Base-by-base conservation (phyloP, 2,797 vertebrate species). In the Diglossa cyanea region DNA sequence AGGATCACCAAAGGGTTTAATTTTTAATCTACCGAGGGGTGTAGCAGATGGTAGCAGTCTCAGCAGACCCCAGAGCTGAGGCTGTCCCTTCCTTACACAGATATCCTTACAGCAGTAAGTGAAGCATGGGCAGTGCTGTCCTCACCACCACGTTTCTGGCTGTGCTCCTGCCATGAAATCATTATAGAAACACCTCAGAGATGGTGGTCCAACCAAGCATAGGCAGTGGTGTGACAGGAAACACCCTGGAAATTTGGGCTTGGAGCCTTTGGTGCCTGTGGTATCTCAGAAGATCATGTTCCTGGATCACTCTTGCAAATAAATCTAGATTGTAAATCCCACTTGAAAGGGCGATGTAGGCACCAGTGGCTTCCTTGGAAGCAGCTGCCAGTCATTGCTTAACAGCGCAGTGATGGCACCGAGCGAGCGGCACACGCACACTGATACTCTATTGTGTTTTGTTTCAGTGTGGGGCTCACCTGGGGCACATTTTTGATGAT, bases 401-500 rank as follows among this genome's bases (percentile, higher is more conserved):
- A 80, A 70, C n/a, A 20, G 13, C 2, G 4, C 5, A 1, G 47
- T 9, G 82, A 63, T 62, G 63, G 51, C n/a, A 35, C 68, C 4
- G 6, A 54, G 62, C 11, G 17, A 26, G 55, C 21, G 12, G 47
- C 67, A 78, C 68, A 78, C 45, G 44, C 55, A 9, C 71, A 35
- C 70, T 83, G 81, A 96, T 67, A 0, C 53, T 76, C 45, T 91
- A 2, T 80, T 98, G 94, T 94, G 17, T 97, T 97, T 95, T 91
- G 66, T 98, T 98, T 85, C 98, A 99, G 99, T 99, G 99, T 60
- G 99, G 99, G 5, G 98, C 99, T 96, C 99, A 99, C 95, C 98
- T 99, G 72, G 99, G 99, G 67, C 99, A 99, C 96, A 97, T 99
- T 96, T 99, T 99, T 91, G 99, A 99, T 2, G 99, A 99, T 14